Conservation (phyloP, 2,797 vertebrate species). For the Clarias fuscus region DNA sequence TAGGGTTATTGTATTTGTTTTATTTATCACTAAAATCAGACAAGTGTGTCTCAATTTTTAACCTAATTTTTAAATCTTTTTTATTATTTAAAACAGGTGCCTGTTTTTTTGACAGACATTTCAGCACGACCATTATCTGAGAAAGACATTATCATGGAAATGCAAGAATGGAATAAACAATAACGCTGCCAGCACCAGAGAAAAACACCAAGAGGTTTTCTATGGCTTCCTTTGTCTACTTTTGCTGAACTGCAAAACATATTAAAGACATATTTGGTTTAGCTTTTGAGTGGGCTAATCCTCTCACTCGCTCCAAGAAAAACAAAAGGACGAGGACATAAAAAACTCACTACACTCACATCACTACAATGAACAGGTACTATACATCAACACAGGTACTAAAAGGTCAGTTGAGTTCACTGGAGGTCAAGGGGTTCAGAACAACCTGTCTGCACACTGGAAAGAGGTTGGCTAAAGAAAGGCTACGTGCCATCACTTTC, state of each 20-base stretch:
- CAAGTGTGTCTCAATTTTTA: background rate
- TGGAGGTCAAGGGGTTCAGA: conserved; percentile 15
- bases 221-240: conserved; percentile 30
- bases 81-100: conserved; percentile 18
- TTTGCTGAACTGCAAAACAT: conserved; percentile 13
- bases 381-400: conserved; percentile 15
- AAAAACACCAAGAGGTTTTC: conserved; percentile 44
- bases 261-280: conserved; percentile 45
- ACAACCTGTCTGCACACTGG: background rate
- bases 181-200: background rate
- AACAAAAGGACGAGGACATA: conserved; percentile 37
- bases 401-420: conserved; percentile 17
- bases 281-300: conserved; percentile 31
- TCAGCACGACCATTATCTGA: conserved; percentile 47
- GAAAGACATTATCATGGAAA: conserved; percentile 22
- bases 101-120: conserved; percentile 20
- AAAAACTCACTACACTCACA: too few species aligned
- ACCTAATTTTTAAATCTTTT: background rate
- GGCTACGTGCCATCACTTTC: background rate
- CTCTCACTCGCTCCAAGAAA: conserved; percentile 16
- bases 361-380: conserved; percentile 17
- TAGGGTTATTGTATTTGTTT: too few species aligned
- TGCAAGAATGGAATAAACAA: background rate
- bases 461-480: conserved; percentile 1
- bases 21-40: background rate